A percentile compares a stretch with the other conserved stretches of the same genome.
Conservation (phyloP, 2,888 invertebrate genomes). For the Mellilla xanthometata region DNA sequence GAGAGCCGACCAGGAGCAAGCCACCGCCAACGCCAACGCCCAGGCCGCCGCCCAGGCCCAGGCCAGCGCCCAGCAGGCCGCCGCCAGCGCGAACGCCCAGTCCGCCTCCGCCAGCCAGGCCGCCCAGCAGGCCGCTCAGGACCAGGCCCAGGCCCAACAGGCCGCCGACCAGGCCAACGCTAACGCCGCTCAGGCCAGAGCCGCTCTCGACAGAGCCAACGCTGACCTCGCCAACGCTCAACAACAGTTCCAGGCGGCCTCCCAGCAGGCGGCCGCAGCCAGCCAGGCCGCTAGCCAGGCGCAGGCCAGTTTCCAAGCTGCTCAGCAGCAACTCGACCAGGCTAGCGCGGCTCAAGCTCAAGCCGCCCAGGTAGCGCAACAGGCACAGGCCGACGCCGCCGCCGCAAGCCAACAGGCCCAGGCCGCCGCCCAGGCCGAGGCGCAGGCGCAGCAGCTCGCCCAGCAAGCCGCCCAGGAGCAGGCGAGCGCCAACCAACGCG, state of each 20-base stretch:
- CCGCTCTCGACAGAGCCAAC: slow-evolving; percentile 1
- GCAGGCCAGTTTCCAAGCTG: neutral
- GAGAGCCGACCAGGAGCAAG: slow-evolving; percentile 1
- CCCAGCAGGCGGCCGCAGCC: neutral
- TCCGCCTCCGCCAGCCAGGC: neutral
- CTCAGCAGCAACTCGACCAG: slow-evolving; percentile 3
- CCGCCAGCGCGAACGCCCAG: neutral
- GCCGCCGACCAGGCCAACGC: slow-evolving; percentile 1
- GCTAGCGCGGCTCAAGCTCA: slow-evolving; percentile 2
- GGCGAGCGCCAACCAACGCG: neutral
- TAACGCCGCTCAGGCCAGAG: slow-evolving; percentile 2
- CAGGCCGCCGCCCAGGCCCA: slow-evolving; percentile 1
- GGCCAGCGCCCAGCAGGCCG: neutral
- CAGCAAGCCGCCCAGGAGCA: neutral
- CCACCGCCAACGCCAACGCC: slow-evolving; percentile 1
- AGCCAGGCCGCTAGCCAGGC: neutral
- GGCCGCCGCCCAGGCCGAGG: slow-evolving; percentile 6
- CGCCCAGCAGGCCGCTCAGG: neutral
- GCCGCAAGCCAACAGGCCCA: neutral
- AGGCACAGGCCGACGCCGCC: neutral
- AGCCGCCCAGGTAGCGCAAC: neutral
- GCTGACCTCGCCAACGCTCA: neutral
- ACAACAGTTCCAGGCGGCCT: neutral
- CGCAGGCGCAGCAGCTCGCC: neutral
- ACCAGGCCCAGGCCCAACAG: slow-evolving; percentile 5